Evolutionary conservation across 2,113 vertebrate genomes (phyloP).

Genomic region (Zeus faber): DNA sequence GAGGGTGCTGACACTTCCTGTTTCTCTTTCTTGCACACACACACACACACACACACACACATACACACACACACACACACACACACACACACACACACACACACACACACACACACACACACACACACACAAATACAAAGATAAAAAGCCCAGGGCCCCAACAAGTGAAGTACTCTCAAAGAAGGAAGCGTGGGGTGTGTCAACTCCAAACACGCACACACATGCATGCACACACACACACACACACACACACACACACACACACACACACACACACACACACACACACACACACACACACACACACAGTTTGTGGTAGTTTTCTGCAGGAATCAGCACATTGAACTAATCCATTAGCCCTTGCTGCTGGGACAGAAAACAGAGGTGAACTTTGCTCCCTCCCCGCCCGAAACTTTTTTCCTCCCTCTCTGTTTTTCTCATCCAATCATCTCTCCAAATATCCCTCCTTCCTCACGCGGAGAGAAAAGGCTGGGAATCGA

Average conservation of each 20-base stretch:
- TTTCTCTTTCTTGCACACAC: not conserved
- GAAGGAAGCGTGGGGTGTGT: slow-evolving; percentile 7
- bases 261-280: slow-evolving; percentile 1
- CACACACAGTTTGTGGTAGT: not conserved
- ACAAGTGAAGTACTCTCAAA: slow-evolving; percentile 33
- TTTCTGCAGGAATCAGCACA: slow-evolving; percentile 61
- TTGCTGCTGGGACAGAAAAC: slow-evolving; percentile 26
- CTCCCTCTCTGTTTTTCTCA: slow-evolving; percentile 26
- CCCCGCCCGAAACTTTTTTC: slow-evolving; percentile 32
- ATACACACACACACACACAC: slow-evolving; percentile 1
- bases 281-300: slow-evolving; percentile 13
- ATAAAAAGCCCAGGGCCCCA: slow-evolving; percentile 29
- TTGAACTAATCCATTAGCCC: slow-evolving; percentile 62
- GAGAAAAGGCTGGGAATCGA: too few relatives aligned
- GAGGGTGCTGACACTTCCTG: not conserved
- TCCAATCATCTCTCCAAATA: slow-evolving; percentile 8
- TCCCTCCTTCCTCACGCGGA: not conserved
- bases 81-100: not conserved
- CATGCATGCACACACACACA: not conserved
- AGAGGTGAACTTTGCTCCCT: slow-evolving; percentile 30
- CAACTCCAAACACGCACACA: slow-evolving; percentile 18
- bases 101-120: not conserved
- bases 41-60: not conserved
- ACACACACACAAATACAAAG: not conserved
- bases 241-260: too few relatives aligned